Evolutionary conservation across 2,888 invertebrate genomes (phyloP), one percentile per base, ranked within the genome.

Genomic region (Machimus rusticus): DNA sequence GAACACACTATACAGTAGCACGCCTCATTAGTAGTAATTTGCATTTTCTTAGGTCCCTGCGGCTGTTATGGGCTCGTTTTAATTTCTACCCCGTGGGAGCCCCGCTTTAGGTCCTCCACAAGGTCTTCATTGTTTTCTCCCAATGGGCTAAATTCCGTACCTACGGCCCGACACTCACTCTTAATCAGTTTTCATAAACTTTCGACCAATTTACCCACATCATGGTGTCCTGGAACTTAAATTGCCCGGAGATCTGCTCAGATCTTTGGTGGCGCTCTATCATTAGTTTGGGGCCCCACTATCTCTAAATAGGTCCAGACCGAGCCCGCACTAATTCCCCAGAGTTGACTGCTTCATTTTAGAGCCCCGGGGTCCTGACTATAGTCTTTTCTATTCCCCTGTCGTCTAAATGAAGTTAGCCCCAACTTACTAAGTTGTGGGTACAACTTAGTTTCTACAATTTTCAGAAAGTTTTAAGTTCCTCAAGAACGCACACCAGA

Each of bases 121-220:
- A 3, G 28, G 66, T 12, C 12, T 66, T 23, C 16, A 34, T 76
- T 76, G 76, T 76, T 34, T 76, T 12, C 19, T 19, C 76, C 76
- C 76, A 76, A 9, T 5, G 37, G 76, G 76, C 34, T 16, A 31
- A 34, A 34, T 16, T 14, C 9, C 34, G 9, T 19, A 37, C 34
- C 34, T 37, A 76, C 34, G 16, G 16, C 37, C 34, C 28, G 66
- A 66, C 66, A 37, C 76, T 76, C 34, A 16, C n/a, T 34, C 37
- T 76, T 76, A 76, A 76, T 76, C 76, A 76, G 76, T 76, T 76
- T 76, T 76, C 76, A 76, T 76, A 76, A 76, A 76, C n/a, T 76
- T 76, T 76, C 37, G 34, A 76, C 34, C 76, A 76, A 76, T 76
- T 76, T 76, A 76, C 34, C 76, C 76, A 76, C 76, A 76, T 76